Evolutionary conservation across 2,797 vertebrate genomes (phyloP).

Genomic region (Enteromius thamalakanensis): DNA sequence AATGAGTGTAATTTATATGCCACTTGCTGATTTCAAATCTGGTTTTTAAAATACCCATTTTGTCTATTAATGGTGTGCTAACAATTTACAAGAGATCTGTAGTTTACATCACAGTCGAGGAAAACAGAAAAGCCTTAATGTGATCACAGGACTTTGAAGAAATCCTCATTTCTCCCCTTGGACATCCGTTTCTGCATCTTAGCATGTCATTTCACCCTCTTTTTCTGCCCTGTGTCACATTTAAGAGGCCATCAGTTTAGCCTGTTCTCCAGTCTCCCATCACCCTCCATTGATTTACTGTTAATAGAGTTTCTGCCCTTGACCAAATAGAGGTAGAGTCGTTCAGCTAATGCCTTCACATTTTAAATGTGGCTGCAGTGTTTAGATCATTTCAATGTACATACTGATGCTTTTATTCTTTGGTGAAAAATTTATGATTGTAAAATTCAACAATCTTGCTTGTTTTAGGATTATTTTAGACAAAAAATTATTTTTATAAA

Average conservation of each 20-base stretch:
- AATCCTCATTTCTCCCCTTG: not conserved
- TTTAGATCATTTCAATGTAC: not conserved
- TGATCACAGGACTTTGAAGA: not conserved
- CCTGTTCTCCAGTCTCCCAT: conserved; percentile 28
- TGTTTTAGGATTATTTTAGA: too few relatives aligned
- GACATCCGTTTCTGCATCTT: conserved; percentile 1
- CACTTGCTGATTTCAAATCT: not conserved
- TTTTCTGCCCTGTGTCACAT: conserved; percentile 23
- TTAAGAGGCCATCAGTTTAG: conserved; percentile 36
- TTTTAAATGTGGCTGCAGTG: not conserved
- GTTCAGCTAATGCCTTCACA: conserved; percentile 16
- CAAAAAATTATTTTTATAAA: too few relatives aligned
- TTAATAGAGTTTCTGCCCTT: conserved; percentile 44
- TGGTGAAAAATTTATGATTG: not conserved
- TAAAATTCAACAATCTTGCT: not conserved
- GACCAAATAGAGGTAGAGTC: not conserved
- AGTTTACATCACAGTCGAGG: not conserved
- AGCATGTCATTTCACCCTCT: conserved; percentile 24
- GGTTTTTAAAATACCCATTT: not conserved
- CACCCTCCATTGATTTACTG: conserved; percentile 40
- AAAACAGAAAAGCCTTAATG: not conserved
- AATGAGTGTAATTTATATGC: conserved; percentile 1
- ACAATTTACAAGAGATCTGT: not conserved
- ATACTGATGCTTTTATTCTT: not conserved
- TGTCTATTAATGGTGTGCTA: not conserved